Conservation (phyloP, 1,140 invertebrate species). For the Amyelois transitella region DNA sequence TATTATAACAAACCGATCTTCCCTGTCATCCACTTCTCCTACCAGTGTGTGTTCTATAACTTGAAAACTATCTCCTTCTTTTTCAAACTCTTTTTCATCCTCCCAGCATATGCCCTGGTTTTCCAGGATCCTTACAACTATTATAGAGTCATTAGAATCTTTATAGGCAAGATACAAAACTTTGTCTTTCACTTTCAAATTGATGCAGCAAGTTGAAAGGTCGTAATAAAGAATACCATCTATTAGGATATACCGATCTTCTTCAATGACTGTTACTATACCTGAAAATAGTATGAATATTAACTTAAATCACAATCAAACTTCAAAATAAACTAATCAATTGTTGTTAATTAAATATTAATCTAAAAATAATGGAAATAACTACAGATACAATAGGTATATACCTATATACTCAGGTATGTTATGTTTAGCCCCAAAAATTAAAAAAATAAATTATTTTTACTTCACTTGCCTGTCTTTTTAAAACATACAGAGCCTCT, state of each 20-base stretch:
- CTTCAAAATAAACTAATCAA: not conserved
- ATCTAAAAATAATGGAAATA: not conserved
- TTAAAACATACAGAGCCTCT: conserved; percentile 42
- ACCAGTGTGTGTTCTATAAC: conserved; percentile 68
- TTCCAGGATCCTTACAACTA: conserved; percentile 52
- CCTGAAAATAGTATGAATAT: conserved; percentile 38
- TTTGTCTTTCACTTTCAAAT: conserved; percentile 48
- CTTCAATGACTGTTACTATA: conserved; percentile 40
- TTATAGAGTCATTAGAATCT: conserved; percentile 34
- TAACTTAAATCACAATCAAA: not conserved
- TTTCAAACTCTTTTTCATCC: conserved; percentile 40
- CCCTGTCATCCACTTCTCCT: conserved; percentile 71
- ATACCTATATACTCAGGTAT: not conserved
- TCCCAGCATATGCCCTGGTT: conserved; percentile 52
- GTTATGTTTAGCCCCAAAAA: not conserved
- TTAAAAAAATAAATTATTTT: not conserved
- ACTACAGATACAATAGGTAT: not conserved
- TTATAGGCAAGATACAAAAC: conserved; percentile 57
- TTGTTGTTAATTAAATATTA: too few relatives aligned
- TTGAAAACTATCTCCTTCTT: conserved; percentile 52
- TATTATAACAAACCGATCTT: conserved; percentile 69
- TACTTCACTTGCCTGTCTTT: conserved; percentile 38
- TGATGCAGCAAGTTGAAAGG: conserved; percentile 26
- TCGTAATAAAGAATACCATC: conserved; percentile 57
- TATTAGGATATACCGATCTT: conserved; percentile 44